Base-by-base conservation (phyloP, 1,140 invertebrate genomes). In the Drosophila persimilis region DNA sequence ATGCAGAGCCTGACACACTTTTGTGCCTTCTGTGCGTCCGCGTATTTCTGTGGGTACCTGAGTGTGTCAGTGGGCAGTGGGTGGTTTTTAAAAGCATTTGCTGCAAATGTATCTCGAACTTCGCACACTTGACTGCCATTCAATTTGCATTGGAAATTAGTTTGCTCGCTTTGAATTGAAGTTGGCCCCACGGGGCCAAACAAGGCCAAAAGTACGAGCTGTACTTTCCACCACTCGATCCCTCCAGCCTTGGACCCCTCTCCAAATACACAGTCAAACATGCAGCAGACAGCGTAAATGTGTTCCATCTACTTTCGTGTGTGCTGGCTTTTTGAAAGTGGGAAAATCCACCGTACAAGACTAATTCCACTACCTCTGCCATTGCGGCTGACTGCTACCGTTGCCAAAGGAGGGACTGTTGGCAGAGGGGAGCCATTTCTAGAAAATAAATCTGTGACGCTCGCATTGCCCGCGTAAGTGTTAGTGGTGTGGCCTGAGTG, bases 131-230 rank as follows among this genome's bases (percentile, higher is more conserved):
- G 81, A 86, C 81, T 86, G 83, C 81, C 81, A 86, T 86, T 86
- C 81, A 86, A 86, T 86, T 86, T 86, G 81, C 81, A 86, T 86
- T 81, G 81, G 83, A 86, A 86, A 86, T 86, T 86, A 86, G 83
- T 86, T 86, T 88, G 83, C 88, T 78, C 81, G 81, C 81, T 86
- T 86, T 86, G 81, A 86, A 86, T 86, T 88, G 83, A 88, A 86
- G 81, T 88, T 86, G 81, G 81, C 85, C 81, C 78, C 81, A 81
- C 77, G 83, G 63, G 81, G 65, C 73, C 77, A 88, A 85, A 81
- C 81, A 85, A 78, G 83, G 83, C 81, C 83, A 88, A 81, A 77
- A 88, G 77, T 80, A 58, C 77, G 44, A 29, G 1, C 15, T 24
- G 24, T 24, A 24, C 24, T 5, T 11, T 13, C 11, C 11, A 39